Evolutionary conservation across 1,140 invertebrate species (phyloP).

Genomic region (Hestina assimilis): DNA sequence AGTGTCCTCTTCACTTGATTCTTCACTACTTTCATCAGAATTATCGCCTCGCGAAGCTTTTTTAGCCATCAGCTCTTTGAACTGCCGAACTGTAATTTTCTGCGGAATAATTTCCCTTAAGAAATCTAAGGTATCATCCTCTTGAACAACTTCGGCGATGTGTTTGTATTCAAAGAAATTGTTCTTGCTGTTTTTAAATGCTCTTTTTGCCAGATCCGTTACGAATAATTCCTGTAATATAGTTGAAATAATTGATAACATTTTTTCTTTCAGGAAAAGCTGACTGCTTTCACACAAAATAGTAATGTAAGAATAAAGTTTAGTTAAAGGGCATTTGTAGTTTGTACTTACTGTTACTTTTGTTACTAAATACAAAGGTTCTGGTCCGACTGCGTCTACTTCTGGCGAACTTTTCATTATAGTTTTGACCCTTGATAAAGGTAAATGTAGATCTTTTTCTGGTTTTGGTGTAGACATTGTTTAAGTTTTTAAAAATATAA

Average conservation of each 20-base stretch:
- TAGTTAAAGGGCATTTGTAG: not conserved
- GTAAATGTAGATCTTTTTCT: conserved; percentile 78
- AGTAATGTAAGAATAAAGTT: not conserved
- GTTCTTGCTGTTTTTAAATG: conserved; percentile 70
- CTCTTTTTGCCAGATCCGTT: conserved; percentile 81
- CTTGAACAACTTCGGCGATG: conserved; percentile 83
- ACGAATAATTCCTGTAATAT: conserved; percentile 80
- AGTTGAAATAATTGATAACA: not conserved
- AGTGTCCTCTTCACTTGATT: conserved; percentile 59
- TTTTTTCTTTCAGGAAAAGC: not conserved
- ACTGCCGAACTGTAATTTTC: conserved; percentile 84
- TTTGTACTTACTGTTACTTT: conserved; percentile 87
- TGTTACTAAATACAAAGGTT: conserved; percentile 84
- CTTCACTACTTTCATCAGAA: conserved; percentile 56
- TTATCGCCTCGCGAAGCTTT: conserved; percentile 67
- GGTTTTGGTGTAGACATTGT: conserved; percentile 61
- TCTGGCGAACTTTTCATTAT: conserved; percentile 93
- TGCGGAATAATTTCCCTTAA: conserved; percentile 84
- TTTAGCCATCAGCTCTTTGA: conserved; percentile 82
- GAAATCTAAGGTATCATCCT: conserved; percentile 83
- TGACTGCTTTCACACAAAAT: not conserved
- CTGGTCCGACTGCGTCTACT: conserved; percentile 87
- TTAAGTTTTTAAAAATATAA: not conserved
- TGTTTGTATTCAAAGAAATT: conserved; percentile 83
- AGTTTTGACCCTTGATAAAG: conserved; percentile 86